A percentile compares a stretch with the other conserved stretches of the same genome.
These are phyloP conservation scores for Rhynchopsitta pachyrhyncha DNA, from an alignment of 2,113 vertebrate species.

Conservation along the genomic window DNA sequence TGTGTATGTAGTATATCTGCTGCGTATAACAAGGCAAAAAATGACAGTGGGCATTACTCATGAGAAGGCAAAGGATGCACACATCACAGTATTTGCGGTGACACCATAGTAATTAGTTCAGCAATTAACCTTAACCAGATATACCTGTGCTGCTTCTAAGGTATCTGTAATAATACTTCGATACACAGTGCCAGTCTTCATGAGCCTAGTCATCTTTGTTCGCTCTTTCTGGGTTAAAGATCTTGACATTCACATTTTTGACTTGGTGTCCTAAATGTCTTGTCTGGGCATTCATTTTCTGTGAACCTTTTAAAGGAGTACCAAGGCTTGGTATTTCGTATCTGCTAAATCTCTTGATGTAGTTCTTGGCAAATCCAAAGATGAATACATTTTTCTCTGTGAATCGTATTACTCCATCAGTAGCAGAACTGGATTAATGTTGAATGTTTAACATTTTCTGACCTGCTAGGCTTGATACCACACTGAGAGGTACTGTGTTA, in stretches of 20 bases:
- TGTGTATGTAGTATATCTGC: background rate
- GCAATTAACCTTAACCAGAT: background rate
- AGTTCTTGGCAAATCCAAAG: background rate
- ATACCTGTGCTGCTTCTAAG: background rate
- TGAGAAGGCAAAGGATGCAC: background rate
- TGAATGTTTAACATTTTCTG: background rate
- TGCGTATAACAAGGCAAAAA: background rate
- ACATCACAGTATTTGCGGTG: background rate
- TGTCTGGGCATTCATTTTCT: background rate
- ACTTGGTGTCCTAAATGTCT: background rate
- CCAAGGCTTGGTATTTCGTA: background rate
- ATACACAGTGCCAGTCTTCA: background rate
- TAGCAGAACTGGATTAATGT: background rate
- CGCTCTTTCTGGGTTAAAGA: background rate
- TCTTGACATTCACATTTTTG: background rate
- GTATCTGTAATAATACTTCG: background rate
- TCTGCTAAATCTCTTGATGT: background rate
- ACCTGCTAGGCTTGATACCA: background rate
- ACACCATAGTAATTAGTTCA: background rate
- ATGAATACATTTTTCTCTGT: background rate
- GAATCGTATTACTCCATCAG: background rate
- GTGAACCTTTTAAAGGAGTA: background rate
- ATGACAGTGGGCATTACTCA: background rate
- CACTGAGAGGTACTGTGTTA: background rate
- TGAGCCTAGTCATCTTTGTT: background rate